phyloP scores from a whole-genome alignment of 2,797 vertebrate species.

The Morelia viridis region DNA sequence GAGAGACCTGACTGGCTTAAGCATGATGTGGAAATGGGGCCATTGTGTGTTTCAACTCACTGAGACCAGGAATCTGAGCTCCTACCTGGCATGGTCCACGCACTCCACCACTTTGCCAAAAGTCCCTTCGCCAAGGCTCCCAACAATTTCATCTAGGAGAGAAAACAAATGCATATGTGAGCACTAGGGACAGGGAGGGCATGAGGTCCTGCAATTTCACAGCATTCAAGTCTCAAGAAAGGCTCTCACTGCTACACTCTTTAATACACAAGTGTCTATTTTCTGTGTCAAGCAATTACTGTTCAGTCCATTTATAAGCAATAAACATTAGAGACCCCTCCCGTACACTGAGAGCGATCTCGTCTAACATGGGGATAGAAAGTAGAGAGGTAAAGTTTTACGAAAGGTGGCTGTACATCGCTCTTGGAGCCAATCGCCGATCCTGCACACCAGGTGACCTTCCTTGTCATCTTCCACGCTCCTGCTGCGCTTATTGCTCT shows the following conservation, averaged over 20 bases:
- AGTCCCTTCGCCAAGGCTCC: conserved; percentile 79
- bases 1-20: not conserved
- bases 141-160: conserved; percentile 82
- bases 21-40: not conserved
- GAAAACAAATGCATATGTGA: conserved; percentile 67
- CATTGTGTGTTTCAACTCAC: rapidly evolving
- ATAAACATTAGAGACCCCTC: conserved; percentile 73
- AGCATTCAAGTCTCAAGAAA: conserved; percentile 68
- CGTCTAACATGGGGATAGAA: conserved; percentile 75
- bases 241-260: conserved; percentile 71
- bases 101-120: conserved; percentile 83
- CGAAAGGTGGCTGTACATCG: conserved; percentile 86
- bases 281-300: conserved; percentile 75
- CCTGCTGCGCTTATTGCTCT: conserved; percentile 82
- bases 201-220: conserved; percentile 70
- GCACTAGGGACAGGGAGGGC: rapidly evolving
- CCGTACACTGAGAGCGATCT: conserved; percentile 66
- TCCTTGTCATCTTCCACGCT: conserved; percentile 86
- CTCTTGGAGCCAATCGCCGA: conserved; percentile 85
- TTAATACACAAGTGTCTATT: conserved; percentile 69
- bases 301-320: conserved; percentile 70
- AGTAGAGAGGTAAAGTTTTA: conserved; percentile 84
- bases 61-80: rapidly evolving
- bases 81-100: conserved; percentile 80
- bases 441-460: conserved; percentile 85